Percentiles rank a stretch among this genome's conserved stretches.
Evolutionary conservation across 2,113 vertebrate genomes (phyloP).

Genomic region (Mobula birostris): DNA sequence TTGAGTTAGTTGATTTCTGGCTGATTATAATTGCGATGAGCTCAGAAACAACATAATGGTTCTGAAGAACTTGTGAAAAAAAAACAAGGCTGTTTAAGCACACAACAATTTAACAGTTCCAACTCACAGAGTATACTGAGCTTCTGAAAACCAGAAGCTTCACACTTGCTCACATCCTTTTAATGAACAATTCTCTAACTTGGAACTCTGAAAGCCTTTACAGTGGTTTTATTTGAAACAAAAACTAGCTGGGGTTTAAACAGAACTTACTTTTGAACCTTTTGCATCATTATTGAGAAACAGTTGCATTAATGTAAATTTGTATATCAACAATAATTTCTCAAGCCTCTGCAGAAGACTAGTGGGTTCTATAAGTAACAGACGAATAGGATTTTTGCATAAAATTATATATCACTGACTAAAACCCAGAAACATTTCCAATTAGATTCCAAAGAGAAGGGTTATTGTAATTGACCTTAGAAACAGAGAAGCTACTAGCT

Average conservation of each 20-base stretch:
- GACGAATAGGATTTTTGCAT: not conserved
- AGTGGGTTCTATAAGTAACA: not conserved
- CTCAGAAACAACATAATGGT: not conserved
- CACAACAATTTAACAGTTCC: not conserved
- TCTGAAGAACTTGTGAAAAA: not conserved
- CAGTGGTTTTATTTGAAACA: not conserved
- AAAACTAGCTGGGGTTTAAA: not conserved
- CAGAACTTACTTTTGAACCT: not conserved
- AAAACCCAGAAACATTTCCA: not conserved
- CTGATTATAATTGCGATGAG: conserved; percentile 23
- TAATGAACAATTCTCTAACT: not conserved
- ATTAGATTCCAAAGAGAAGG: not conserved
- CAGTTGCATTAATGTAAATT: not conserved
- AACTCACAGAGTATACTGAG: too few relatives aligned
- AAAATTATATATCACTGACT: not conserved
- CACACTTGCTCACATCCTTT: not conserved
- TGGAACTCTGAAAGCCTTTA: not conserved
- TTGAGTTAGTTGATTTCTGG: not conserved
- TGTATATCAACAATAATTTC: not conserved
- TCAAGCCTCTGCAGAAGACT: not conserved
- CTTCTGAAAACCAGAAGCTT: too few relatives aligned
- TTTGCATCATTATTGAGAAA: not conserved
- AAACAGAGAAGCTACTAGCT: not conserved
- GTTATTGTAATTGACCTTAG: not conserved
- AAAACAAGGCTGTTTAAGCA: not conserved